These are phyloP conservation scores for Nomada fabriciana DNA, from an alignment of 2,888 invertebrate species.

Conservation along the genomic window DNA sequence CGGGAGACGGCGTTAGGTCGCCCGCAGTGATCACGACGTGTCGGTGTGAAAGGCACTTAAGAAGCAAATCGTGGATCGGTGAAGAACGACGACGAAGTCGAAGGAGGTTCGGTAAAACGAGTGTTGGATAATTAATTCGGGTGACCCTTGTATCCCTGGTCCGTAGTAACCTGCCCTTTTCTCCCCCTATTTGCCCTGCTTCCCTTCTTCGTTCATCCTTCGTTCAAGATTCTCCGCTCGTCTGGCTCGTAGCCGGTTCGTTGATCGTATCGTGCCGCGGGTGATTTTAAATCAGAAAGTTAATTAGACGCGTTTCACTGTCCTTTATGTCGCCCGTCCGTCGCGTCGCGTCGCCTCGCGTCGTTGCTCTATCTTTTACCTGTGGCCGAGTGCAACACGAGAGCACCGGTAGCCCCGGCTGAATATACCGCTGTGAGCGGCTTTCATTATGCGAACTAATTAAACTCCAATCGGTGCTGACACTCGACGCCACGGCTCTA, in stretches of 20 bases:
- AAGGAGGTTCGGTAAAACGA: slow-evolving; percentile 71
- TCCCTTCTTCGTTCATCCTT: slow-evolving; percentile 18
- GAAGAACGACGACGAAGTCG: slow-evolving; percentile 41
- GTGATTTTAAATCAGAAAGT: slow-evolving; percentile 82
- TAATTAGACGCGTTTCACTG: slow-evolving; percentile 81
- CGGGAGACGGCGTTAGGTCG: neutral
- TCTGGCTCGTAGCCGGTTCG: slow-evolving; percentile 31
- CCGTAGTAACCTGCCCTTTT: slow-evolving; percentile 60
- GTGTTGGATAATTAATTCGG: slow-evolving; percentile 80
- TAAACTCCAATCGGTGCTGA: slow-evolving; percentile 79
- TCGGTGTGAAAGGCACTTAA: slow-evolving; percentile 60
- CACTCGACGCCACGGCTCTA: slow-evolving; percentile 59
- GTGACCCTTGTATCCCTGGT: slow-evolving; percentile 70
- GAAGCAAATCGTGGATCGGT: slow-evolving; percentile 53
- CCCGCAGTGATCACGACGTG: slow-evolving; percentile 29
- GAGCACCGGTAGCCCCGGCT: slow-evolving; percentile 32
- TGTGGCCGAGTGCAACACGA: slow-evolving; percentile 27
- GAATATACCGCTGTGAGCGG: slow-evolving; percentile 59
- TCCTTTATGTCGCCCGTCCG: slow-evolving; percentile 72
- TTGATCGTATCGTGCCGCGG: slow-evolving; percentile 78
- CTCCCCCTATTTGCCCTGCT: slow-evolving; percentile 9
- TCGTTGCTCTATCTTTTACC: slow-evolving; percentile 48
- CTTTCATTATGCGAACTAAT: slow-evolving; percentile 82
- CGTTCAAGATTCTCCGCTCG: neutral
- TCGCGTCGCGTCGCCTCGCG: slow-evolving; percentile 64